Evolutionary conservation across 2,113 vertebrate species (phyloP), one percentile per base, ranked within the genome.

Genomic region (Neolamprologus modestus): DNA sequence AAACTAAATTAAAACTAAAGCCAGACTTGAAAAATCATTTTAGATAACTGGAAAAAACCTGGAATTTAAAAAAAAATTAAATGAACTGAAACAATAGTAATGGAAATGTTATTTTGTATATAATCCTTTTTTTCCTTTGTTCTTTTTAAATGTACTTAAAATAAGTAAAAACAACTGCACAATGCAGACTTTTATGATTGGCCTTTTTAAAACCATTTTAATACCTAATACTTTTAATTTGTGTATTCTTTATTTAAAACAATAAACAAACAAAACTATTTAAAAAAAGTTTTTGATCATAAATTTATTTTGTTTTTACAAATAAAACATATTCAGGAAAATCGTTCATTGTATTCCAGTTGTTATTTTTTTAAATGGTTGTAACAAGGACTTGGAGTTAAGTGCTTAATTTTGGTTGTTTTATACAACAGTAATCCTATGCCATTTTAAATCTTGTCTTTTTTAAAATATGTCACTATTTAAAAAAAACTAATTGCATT

Each of bases 211-310:
- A 63, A 63, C 28, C 59, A 31, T 59, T 59, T 31, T 0, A 59
- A 59, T 59, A 59, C 3, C 26, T 59, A 55, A 55, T 55, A 55
- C 12, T 26, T 55, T 55, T 55, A 2, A 55, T 55, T 55, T 55
- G 6, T 55, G 53, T 3, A 55, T 2, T 55, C 12, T 55, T 8
- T 5, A 26, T 55, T 55, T 55, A 5, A 55, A 55, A 26, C 54
- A 55, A 55, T 55, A 55, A 26, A 2, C n/a, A 54, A 54, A 54
- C 4, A 55, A 55, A 55, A 26, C 21, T 14, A 55, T 55, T 55
- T 24, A 0, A 3, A 28, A 28, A 59, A 28, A 1, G 0, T 1
- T 59, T 24, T 59, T 4, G 55, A 59, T 59, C 14, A 31, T 59
- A 17, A 59, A 59, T 31, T 28, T 16, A 59, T 31, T 59, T 59